phyloP scores from a whole-genome alignment of 2,113 vertebrate genomes.

The Marmota flaviventris region DNA sequence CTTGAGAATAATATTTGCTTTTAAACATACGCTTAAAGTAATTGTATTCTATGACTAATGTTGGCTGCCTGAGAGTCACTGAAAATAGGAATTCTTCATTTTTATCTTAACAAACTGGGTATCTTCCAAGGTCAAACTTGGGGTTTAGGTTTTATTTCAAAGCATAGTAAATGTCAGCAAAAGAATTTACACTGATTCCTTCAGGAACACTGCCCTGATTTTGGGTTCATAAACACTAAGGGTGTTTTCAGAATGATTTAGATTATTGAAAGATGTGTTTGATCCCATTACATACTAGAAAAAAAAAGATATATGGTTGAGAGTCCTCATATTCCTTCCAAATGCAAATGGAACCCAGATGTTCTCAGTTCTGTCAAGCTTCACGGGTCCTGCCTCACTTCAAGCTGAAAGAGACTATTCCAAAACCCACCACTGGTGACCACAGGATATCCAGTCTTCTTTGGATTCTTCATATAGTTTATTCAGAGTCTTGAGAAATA shows the following conservation, averaged over 20 bases:
- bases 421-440: not conserved
- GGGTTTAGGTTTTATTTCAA: slow-evolving; percentile 45
- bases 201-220: not conserved
- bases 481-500: not conserved
- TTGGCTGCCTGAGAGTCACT: not conserved
- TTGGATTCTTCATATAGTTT: not conserved
- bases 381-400: not conserved
- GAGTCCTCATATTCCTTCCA: not conserved
- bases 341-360: not conserved
- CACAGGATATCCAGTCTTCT: not conserved
- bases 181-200: not conserved
- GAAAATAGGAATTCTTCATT: not conserved
- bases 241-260: not conserved
- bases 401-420: not conserved
- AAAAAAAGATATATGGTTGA: not conserved
- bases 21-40: slow-evolving; percentile 37
- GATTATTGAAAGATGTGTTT: slow-evolving; percentile 3
- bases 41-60: not conserved
- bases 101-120: not conserved
- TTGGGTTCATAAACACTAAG: not conserved
- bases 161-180: not conserved
- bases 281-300: not conserved
- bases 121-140: slow-evolving; percentile 45
- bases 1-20: slow-evolving; percentile 14
- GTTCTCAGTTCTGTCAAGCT: not conserved